Evolutionary conservation across 2,113 vertebrate genomes (phyloP).

Genomic region (Ictalurus furcatus): DNA sequence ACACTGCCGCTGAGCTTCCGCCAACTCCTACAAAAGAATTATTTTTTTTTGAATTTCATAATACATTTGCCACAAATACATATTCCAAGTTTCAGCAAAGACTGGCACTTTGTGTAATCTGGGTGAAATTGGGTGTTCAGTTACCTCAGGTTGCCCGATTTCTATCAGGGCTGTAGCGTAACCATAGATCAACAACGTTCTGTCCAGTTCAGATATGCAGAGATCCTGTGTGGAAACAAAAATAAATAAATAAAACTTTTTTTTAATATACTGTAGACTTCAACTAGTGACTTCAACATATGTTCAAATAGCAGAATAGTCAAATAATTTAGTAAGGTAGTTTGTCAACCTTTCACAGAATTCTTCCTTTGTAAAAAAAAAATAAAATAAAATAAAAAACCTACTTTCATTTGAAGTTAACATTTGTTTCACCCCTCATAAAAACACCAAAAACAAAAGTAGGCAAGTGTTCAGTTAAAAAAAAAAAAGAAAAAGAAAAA

Average conservation of each 20-base stretch:
- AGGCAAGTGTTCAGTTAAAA: background rate
- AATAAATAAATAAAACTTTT: background rate
- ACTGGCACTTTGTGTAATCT: background rate
- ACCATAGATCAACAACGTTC: constrained; percentile 82
- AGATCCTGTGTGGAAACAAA: constrained; percentile 65
- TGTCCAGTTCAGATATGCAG: constrained; percentile 79
- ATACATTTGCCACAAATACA: background rate
- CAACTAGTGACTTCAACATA: background rate
- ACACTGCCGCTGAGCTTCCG: constrained; percentile 79
- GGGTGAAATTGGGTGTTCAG: background rate
- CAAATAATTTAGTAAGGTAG: background rate
- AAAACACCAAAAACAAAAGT: background rate
- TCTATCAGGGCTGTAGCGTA: constrained; percentile 82
- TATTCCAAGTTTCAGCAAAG: background rate
- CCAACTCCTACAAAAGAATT: constrained; percentile 77
- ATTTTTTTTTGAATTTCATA: background rate
- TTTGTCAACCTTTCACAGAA: background rate
- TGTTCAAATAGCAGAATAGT: background rate
- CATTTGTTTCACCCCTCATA: too few species aligned
- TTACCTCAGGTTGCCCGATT: constrained; percentile 87
- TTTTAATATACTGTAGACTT: background rate
- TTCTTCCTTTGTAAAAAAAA: background rate
- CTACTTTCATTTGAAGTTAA: background rate
- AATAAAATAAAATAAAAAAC: background rate
- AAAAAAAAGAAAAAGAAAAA: background rate